Percentiles rank a stretch among this genome's conserved stretches.
Conservation (phyloP, 2,797 vertebrate species). For the Myripristis jacobus region DNA sequence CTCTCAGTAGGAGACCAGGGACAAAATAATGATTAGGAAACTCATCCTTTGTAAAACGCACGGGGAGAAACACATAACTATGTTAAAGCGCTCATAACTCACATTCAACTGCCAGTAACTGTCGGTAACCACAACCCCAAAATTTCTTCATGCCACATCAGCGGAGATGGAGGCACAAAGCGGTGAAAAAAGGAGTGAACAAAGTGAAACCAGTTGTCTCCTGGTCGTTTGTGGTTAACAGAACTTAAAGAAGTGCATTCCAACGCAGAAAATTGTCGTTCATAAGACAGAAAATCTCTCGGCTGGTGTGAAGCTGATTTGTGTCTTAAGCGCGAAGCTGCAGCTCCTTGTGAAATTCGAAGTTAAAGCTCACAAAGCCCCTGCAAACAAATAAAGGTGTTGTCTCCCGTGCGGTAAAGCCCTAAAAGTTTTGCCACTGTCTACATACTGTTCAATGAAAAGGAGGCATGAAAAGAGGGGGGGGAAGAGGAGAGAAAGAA, state of each 20-base stretch:
- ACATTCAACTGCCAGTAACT: slow-evolving; percentile 35
- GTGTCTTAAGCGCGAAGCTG: slow-evolving; percentile 41
- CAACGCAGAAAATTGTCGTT: neutral
- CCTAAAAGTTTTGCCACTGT: slow-evolving; percentile 63
- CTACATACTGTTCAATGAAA: slow-evolving; percentile 77
- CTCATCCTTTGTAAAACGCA: slow-evolving; percentile 54
- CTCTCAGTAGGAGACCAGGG: slow-evolving; percentile 67
- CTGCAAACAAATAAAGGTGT: slow-evolving; percentile 56
- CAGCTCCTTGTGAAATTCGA: slow-evolving; percentile 58
- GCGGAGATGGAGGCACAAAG: neutral
- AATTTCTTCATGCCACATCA: slow-evolving; percentile 30
- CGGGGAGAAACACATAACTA: slow-evolving; percentile 48
- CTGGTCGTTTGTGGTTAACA: neutral
- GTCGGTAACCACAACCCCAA: slow-evolving; percentile 2
- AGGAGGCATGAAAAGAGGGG: slow-evolving; percentile 37
- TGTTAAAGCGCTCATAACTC: slow-evolving; percentile 54
- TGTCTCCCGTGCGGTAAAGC: slow-evolving; percentile 46
- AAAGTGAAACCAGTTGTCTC: slow-evolving; percentile 7
- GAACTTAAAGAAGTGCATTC: neutral
- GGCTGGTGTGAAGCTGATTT: slow-evolving; percentile 13
- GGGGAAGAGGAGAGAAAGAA: slow-evolving; percentile 45
- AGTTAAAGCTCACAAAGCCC: slow-evolving; percentile 40
- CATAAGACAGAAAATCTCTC: neutral
- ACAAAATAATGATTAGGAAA: slow-evolving; percentile 70
- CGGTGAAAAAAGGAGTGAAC: too few relatives aligned